Evolutionary conservation across 2,797 vertebrate genomes (phyloP), one percentile per base, ranked within the genome.

Genomic region (Anguilla pacifica): DNA sequence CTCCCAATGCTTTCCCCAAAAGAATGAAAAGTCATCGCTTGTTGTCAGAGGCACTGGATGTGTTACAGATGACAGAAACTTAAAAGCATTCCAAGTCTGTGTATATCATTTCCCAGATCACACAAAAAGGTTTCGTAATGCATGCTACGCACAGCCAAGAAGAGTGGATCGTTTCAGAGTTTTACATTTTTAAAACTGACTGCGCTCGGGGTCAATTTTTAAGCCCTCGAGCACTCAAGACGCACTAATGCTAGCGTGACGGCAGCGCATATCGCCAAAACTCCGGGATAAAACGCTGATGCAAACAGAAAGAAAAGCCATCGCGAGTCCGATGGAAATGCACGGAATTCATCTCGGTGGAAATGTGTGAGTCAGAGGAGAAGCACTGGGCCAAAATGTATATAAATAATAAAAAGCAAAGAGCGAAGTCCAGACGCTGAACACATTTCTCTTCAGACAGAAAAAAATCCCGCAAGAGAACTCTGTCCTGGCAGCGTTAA

Each of bases 281-380:
- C 43, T 70, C 81, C 46, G 6, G 61, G 77, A 13, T 51, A 89
- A 88, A 88, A 74, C 31, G 87, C 61, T 17, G 85, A 87, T 84
- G 59, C 85, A 87, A 88, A 85, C 6, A 28, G 59, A 25, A 28
- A 39, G 19, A 0, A 28, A 53, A n/a, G 31, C 10, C 2, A 77
- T 53, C 49, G 39, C 61, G 55, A 84, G 88, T 85, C 70, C 28
- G 70, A 87, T 59, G 43, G 88, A 55, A 87, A 89, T 85, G 84
- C 1, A n/a, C 85, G 88, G 87, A 91, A 91, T 91, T 87, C 85
- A 49, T 88, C 86, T 49, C 82, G 81, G 87, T 88, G 90, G 89
- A 93, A 93, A 92, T 64, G 88, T 43, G 89, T 89, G 90, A 91
- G 83, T 87, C 86, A 77, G 87, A 89, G 90, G 88, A 90, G 91